Base-by-base conservation (phyloP, 1,140 invertebrate genomes). In the Latrodectus geometricus region DNA sequence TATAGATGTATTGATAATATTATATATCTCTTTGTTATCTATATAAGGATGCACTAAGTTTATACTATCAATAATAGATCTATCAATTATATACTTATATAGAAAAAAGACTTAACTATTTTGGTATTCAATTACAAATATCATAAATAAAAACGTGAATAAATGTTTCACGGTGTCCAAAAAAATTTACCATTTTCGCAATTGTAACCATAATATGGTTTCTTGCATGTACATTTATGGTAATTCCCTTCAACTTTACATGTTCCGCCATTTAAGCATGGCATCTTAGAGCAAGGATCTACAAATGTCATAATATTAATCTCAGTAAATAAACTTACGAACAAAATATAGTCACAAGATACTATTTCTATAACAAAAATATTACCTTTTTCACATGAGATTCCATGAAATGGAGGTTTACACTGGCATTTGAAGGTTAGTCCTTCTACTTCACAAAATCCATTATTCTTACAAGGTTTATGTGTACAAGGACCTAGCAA, bases 191-290 rank as follows among this genome's bases (percentile, higher is more conserved):
- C 48, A 4, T 75, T 50, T 52, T 75, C 73, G 54, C 73, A 52
- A 9, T 9, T 56, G n/a, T 75, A 0, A 9, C 73, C 73, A 15
- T n/a, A 9, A 75, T 52, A 75, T 0, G 4, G 50, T 9, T 15
- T 21, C n/a, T 49, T 15, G 5, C 73, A 75, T 3, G 3, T 12
- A 52, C 73, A 75, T 56, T 75, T 75, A 11, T 54, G 20, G 21
- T 20, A 17, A n/a, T 20, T 11, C 20, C 49, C 5, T 3, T 50
- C 9, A 2, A 52, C 17, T n/a, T 0, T n/a, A n/a, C 73, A 75
- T 5, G 49, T 75, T 4, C 73, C 73, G 5, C 49, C 73, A 75
- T 75, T 75, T 17, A 9, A 9, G 50, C 73, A 75, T 20, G 73
- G 73, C 11, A 11, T 75, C 0, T 2, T 21, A 9, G 49, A 11